These are phyloP conservation scores for Arion vulgaris DNA, from an alignment of 1,140 invertebrate species.

Conservation along the genomic window DNA sequence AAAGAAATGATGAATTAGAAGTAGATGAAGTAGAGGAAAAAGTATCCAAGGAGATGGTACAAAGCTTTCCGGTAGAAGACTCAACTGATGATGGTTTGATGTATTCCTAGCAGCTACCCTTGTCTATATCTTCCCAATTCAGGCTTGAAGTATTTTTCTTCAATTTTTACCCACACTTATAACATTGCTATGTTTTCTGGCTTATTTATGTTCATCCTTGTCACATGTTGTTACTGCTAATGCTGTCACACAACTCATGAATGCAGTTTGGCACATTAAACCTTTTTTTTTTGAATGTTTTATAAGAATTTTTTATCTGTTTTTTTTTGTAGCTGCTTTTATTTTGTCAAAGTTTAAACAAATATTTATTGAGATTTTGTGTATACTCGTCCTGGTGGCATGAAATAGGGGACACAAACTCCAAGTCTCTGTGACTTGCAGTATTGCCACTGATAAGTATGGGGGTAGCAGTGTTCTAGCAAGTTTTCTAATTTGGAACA, in stretches of 20 bases:
- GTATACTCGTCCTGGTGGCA: too few species aligned
- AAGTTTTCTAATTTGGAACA: too few species aligned
- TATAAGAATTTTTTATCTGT: too few species aligned
- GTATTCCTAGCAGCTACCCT: constrained; percentile 37
- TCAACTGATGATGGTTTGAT: neutral
- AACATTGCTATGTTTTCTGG: neutral
- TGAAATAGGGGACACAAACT: too few species aligned
- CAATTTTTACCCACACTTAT: neutral
- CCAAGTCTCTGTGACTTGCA: too few species aligned
- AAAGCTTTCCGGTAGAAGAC: constrained; percentile 12
- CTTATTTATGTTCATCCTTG: neutral
- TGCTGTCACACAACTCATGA: neutral
- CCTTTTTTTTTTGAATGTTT: too few species aligned
- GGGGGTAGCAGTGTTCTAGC: too few species aligned
- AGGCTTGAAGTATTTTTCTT: constrained; percentile 13
- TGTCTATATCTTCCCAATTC: neutral
- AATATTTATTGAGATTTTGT: too few species aligned
- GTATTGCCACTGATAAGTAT: too few species aligned
- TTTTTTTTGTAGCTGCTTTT: too few species aligned
- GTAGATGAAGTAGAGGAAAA: neutral
- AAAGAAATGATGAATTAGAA: neutral
- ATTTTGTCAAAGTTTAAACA: too few species aligned
- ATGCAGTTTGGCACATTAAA: too few species aligned
- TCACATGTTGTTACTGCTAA: neutral
- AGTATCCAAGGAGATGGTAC: neutral